Evolutionary conservation across 92 coral and sea anemone genomes (phyloP), one percentile per base, ranked within the genome.

Genomic region (Palythoa grandis): DNA sequence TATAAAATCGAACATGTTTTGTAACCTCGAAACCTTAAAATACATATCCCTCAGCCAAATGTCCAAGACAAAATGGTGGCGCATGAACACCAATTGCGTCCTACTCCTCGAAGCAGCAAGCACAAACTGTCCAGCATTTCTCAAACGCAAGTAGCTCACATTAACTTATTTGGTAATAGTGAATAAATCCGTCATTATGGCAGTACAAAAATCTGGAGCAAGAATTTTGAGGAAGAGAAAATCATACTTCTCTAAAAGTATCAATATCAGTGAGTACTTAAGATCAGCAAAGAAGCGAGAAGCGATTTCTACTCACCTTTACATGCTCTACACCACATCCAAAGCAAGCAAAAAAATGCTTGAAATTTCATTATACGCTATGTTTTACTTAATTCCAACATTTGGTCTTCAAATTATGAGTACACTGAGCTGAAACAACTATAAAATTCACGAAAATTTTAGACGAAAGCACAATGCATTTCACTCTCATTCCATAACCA

Each of bases 361-460:
- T 89, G 86, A 87, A 84, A 70, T 74, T 84, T 91, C 98, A 94
- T 94, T 84, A 88, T 94, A 89, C 86, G 92, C 95, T 90, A 94
- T 84, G 91, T 87, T 78, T 70, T 77, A 89, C 90, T 86, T 88
- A 88, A 77, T 79, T 86, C 87, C 86, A 68, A 85, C 98, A 94
- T 94, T 52, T 53, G 85, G 74, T 43, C 52, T 52, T n/a, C 73
- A 54, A 80, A 80, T 20, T 16, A 57, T 66, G 24, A 43, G 53
- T 23, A 29, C 65, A 80, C 22, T 74, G 74, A 80, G 43, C 65
- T 66, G 73, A 80, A 65, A 66, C 85, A 66, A 66, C 85, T 70
- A 66, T 43, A 80, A 80, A 80, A 20, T 80, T 80, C 74, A 80
- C 11, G 74, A 65, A 80, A 80, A 80, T 80, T 61, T 25, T 24